A percentile compares a stretch with the other conserved stretches of the same genome.
Conservation (phyloP, 2,113 vertebrate genomes). For the Neogobius melanostomus region DNA sequence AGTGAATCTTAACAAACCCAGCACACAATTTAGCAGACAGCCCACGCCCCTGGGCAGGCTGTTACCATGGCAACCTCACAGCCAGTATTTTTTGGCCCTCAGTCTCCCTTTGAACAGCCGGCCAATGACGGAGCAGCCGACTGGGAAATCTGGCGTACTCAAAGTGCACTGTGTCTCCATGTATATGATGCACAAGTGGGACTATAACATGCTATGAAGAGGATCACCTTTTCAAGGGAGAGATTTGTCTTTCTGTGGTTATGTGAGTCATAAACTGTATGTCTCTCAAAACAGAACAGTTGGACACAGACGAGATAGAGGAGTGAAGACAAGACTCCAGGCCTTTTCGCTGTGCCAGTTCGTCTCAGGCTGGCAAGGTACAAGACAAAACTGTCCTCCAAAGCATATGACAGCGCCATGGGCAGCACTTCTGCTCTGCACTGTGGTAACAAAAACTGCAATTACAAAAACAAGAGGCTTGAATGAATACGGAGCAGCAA, state of each 20-base stretch:
- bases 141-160: constrained; percentile 64
- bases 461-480: constrained; percentile 55
- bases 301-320: constrained; percentile 29
- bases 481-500: constrained; percentile 13
- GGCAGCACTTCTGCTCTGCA: constrained; percentile 60
- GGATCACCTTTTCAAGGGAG: constrained; percentile 17
- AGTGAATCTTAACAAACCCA: constrained; percentile 55
- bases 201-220: constrained; percentile 42
- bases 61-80: constrained; percentile 73
- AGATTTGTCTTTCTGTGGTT: constrained; percentile 19
- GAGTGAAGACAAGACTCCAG: constrained; percentile 34
- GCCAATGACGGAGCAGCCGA: constrained; percentile 69
- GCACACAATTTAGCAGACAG: constrained; percentile 69
- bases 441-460: constrained; percentile 52
- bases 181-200: constrained; percentile 1
- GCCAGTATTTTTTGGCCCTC: constrained; percentile 67
- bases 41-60: constrained; percentile 67
- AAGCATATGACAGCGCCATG: constrained; percentile 58
- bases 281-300: constrained; percentile 35
- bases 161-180: constrained; percentile 33
- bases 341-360: constrained; percentile 38
- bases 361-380: constrained; percentile 46
- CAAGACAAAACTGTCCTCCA: constrained; percentile 29
- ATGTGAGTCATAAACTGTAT: constrained; percentile 33
- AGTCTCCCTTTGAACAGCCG: constrained; percentile 71